Percentiles rank a stretch among this genome's conserved stretches.
Evolutionary conservation across 2,888 invertebrate genomes (phyloP).

Genomic region (Corbicula japonica): DNA sequence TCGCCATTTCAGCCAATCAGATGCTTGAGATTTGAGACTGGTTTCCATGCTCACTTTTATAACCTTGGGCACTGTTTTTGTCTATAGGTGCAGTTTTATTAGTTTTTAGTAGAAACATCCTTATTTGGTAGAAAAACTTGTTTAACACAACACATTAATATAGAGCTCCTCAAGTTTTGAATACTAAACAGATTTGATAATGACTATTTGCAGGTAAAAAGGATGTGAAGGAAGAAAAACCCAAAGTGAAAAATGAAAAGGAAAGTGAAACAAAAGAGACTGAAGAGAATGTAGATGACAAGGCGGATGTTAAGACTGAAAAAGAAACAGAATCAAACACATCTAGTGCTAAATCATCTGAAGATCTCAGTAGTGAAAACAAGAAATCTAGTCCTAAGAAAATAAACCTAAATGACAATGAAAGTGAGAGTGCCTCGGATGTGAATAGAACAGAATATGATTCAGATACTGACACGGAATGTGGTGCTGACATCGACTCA

Average conservation of each 20-base stretch:
- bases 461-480: slow-evolving; percentile 87
- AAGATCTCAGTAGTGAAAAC: slow-evolving; percentile 25
- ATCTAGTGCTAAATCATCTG: slow-evolving; percentile 13
- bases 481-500: slow-evolving; percentile 74
- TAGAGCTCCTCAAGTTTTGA: too few species aligned
- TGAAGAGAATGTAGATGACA: slow-evolving; percentile 56
- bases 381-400: slow-evolving; percentile 72
- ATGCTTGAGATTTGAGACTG: too few species aligned
- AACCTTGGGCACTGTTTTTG: too few species aligned
- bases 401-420: slow-evolving; percentile 79
- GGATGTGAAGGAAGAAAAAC: slow-evolving; percentile 54
- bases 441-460: slow-evolving; percentile 82
- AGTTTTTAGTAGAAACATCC: too few species aligned
- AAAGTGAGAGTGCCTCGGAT: slow-evolving; percentile 68
- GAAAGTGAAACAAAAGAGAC: slow-evolving; percentile 51
- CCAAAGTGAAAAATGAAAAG: slow-evolving; percentile 42
- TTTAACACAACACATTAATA: too few species aligned
- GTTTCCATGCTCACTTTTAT: too few species aligned
- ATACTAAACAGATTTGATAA: not conserved
- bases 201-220: slow-evolving; percentile 17
- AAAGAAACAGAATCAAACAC: slow-evolving; percentile 83
- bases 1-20: too few species aligned
- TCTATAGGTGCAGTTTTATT: too few species aligned
- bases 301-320: slow-evolving; percentile 66
- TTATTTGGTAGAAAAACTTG: too few species aligned